A percentile compares a stretch with the other conserved stretches of the same genome.
These are phyloP conservation scores for Galemys pyrenaicus DNA, from an alignment of 2,113 vertebrate species.

Conservation along the genomic window DNA sequence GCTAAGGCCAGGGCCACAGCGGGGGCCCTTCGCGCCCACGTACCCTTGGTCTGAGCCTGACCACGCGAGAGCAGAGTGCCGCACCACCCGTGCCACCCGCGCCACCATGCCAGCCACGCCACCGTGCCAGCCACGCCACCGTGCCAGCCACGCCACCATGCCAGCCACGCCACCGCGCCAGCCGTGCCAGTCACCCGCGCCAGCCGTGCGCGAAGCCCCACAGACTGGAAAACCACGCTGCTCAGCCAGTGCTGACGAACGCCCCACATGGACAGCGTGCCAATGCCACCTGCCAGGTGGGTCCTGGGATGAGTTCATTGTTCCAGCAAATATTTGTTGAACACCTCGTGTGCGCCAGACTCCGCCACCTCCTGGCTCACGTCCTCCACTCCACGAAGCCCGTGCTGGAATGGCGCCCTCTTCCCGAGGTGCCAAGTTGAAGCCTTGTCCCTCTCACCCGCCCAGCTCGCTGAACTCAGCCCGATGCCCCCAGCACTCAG, in stretches of 20 bases:
- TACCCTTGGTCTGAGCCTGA: background rate
- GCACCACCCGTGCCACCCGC: fast-evolving
- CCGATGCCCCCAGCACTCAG: background rate
- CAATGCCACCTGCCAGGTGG: background rate
- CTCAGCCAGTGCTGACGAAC: too few species aligned
- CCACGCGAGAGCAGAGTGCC: fast-evolving
- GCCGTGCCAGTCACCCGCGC: too few species aligned
- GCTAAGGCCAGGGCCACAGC: too few species aligned
- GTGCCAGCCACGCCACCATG: too few species aligned
- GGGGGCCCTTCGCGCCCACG: fast-evolving
- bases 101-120: too few species aligned
- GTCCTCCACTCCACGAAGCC: background rate
- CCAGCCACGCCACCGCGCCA: too few species aligned
- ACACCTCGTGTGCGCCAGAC: background rate
- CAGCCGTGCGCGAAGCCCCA: fast-evolving
- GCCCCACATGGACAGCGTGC: fast-evolving
- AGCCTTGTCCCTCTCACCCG: fast-evolving
- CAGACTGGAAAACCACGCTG: background rate
- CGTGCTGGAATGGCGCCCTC: background rate
- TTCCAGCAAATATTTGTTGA: background rate
- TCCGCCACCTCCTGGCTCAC: background rate
- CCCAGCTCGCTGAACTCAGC: background rate
- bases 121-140: too few species aligned
- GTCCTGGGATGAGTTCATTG: background rate
- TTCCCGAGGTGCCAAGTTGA: fast-evolving